Conservation (phyloP, 2,113 vertebrate species). For the Pipa parva region DNA sequence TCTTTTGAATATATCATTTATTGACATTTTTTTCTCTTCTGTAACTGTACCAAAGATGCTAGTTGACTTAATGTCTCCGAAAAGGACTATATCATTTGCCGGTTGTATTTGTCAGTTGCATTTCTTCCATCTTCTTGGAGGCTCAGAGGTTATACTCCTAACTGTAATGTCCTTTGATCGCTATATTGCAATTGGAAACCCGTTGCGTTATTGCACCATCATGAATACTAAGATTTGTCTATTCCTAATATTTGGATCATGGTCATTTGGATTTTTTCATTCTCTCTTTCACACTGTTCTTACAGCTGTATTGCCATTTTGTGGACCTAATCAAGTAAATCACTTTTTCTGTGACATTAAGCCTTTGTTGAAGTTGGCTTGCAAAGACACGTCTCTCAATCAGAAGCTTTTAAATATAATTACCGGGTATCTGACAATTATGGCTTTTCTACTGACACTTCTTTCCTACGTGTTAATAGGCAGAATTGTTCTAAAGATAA, state of each 20-base stretch:
- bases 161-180: conserved; percentile 25
- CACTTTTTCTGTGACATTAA: conserved; percentile 27
- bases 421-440: conserved; percentile 2
- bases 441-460: conserved; percentile 10
- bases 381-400: conserved; percentile 16
- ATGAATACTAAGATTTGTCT: conserved; percentile 8
- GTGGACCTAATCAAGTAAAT: conserved; percentile 14
- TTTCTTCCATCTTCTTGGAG: conserved; percentile 21
- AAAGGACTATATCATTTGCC: conserved; percentile 15
- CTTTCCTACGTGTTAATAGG: conserved; percentile 13
- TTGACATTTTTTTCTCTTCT: conserved; percentile 12
- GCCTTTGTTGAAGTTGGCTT: conserved; percentile 9
- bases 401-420: conserved; percentile 7
- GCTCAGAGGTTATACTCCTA: conserved; percentile 13
- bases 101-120: conserved; percentile 22
- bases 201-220: conserved; percentile 2
- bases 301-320: conserved; percentile 13
- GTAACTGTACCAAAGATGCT: conserved; percentile 14
- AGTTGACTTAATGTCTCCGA: background rate
- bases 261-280: conserved; percentile 15
- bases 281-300: conserved; percentile 9
- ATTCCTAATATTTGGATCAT: background rate
- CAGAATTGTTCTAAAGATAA: conserved; percentile 5
- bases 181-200: conserved; percentile 25
- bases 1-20: conserved; percentile 13